Evolutionary conservation across 1,140 invertebrate genomes (phyloP), one percentile per base, ranked within the genome.

Genomic region (Tetramorium alpestre): DNA sequence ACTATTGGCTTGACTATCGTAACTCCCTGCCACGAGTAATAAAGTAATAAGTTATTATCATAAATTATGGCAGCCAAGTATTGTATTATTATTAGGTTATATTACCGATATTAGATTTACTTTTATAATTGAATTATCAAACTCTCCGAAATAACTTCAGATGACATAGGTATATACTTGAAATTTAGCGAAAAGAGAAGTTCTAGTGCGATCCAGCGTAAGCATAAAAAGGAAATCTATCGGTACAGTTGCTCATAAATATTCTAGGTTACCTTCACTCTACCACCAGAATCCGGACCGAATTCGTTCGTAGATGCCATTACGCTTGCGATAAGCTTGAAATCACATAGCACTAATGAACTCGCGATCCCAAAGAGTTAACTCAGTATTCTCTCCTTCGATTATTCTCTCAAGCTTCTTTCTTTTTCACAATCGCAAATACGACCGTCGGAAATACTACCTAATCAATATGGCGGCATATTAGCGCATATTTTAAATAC

Each of bases 1-100:
- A 99, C 97, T 93, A 99, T 98, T 22, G 99, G 98, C 93, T 99
- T 99, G 0, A 99, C 97, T 89, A 99, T 98, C 4, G 97, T 98
- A 3, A 99, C 94, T 67, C 98, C 99, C 97, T 99, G 87, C 51
- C 95, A 95, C 87, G 41, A 76, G 33, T 1, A 76, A 16, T 85
- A 44, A 67, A 41, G n/a, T 70, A 51, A 62, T 3, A 4, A 44
- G 10, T 44, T 44, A 8, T 7, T 44, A 44, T 25, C 2, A 69
- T 28, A 1, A 44, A 82, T 54, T 54, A 13, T 60, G 13, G 38
- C 6, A 18, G 1, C 13, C 77, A 65, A 33, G 3, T 60, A 33
- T 65, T 54, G 33, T 16, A 33, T 33, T 33, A 33, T 33, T 33
- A 33, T 33, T 33, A 67, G 38, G 60, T 85, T 80, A 47, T 7